Base-by-base conservation (phyloP, 2,888 invertebrate genomes). In the Drosophila seclusa region DNA sequence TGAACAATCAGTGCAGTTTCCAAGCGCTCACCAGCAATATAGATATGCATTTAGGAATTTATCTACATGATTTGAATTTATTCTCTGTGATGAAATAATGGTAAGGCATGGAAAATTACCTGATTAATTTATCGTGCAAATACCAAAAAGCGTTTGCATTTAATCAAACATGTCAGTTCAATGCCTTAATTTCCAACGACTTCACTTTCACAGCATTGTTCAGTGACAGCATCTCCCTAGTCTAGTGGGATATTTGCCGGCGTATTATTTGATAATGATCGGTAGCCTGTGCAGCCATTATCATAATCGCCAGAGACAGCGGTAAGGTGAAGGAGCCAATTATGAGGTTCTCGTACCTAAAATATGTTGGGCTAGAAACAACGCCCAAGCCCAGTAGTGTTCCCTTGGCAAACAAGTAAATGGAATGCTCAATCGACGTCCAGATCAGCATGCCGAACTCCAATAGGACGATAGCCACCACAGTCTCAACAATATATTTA, bases 271-370 rank as follows among this genome's bases (percentile, higher is more conserved):
- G 38, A 1, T 73, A 73, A 21, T 73, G 83, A 50, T 65, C 61
- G 5, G 70, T 78, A 34, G 59, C 59, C 18, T 82, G 76, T 10
- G 57, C 55, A 8, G 55, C 67, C 13, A 54, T 21, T 1, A 31
- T 38, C 32, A 83, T 45, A 5, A 87, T 73, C 2, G 66, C n/a
- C 31, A 78, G 5, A 0, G 88, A 68, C n/a, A 85, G 32, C 0
- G 83, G 86, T 31, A 72, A n/a, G 0, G 83, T 85, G 16, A 87
- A 57, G 7, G 67, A 48, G 5, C 86, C 83, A 29, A 82, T 59
- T 5, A 71, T 67, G 5, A 68, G 13, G 1, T 1, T 29, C 31
- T 85, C 76, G 16, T 76, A 29, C 2, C 29, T 11, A 10, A 0
- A 4, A 29, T 68, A 82, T 1, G 36, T 50, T 2, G 31, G 8